Base-by-base conservation (phyloP, 2,888 invertebrate genomes). In the Operophtera brumata region DNA sequence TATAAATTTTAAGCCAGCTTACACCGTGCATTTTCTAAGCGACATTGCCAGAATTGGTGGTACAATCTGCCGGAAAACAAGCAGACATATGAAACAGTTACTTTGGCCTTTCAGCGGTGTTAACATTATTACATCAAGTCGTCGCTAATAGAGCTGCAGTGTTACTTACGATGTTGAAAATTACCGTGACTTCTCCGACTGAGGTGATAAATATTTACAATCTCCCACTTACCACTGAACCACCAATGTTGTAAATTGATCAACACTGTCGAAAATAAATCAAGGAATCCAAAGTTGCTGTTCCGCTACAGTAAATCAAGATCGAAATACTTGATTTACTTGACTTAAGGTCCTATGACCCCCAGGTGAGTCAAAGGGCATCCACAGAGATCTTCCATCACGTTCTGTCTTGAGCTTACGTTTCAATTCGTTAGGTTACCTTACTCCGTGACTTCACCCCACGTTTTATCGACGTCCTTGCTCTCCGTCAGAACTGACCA, bases 241-340 rank as follows among this genome's bases (percentile, higher is more conserved):
- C 9, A 25, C 39, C 3, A 26, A n/a, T n/a, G 12, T 32, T 11
- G 40, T 45, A 37, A 41, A 49, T 50, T 32, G 11, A 50, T 12
- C 42, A 32, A 39, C 43, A 47, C 20, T 28, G 32, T 43, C 40
- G 25, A 34, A 56, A 47, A 47, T 47, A 47, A 47, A 32, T 47
- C 45, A 42, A 46, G 46, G 42, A 47, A 35, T 44, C 26, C 36
- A 40, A 55, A 51, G 56, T 32, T 41, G 47, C 46, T 39, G 55
- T 47, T 55, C 47, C 55, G 47, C 43, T 51, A 43, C 45, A 34
- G 40, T 57, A 57, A 52, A 52, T 52, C 47, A 48, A 56, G 47
- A 52, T 49, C 52, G 52, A 57, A 48, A n/a, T n/a, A n/a, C n/a
- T n/a, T n/a, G n/a, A n/a, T n/a, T n/a, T n/a, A n/a, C n/a, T n/a